Evolutionary conservation across 2,888 invertebrate genomes (phyloP), one percentile per base, ranked within the genome.

Genomic region (Sminthurinus aureus): DNA sequence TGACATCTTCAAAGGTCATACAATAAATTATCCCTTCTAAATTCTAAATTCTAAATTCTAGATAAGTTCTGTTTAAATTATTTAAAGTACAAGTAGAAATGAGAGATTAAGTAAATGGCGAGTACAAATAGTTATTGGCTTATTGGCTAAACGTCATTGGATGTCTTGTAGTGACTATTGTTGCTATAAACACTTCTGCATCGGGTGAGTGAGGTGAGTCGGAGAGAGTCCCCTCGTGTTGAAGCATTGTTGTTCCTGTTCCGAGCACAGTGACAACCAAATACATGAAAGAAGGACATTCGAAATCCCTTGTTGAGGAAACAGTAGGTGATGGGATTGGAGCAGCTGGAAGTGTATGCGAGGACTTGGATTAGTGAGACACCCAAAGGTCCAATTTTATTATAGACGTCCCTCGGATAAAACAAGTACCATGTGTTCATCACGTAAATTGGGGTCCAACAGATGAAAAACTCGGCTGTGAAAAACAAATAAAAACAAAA

Each of bases 301-400:
- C 93, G 90, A 89, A 94, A 94, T 84, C 93, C 93, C 24, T 71
- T 71, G 90, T 96, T 97, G 96, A 97, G 95, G 91, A 97, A 96
- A 91, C 96, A 96, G 90, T 96, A 97, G 0, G 96, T 97, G 89
- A 97, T 96, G 0, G 96, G 96, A 90, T 97, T 97, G 90, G 95
- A 95, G 90, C 96, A 96, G 11, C 95, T 94, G 0, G 95, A 95
- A 80, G 95, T 93, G 90, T 96, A 96, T 0, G 96, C 95, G 79
- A 96, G 90, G 50, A 96, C 92, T 86, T 96, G 95, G 0, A 96
- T 92, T 6, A 93, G 92, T 6, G 94, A 93, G 74, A 96, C 93
- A 12, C 94, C 94, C 6, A 94, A 94, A 18, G 94, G 92, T 3
- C 95, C 95, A 52, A 95, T 92, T 89, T 93, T 92, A 86, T 93